phyloP scores from a whole-genome alignment of 1,140 invertebrate genomes.

The Formica selysi region DNA sequence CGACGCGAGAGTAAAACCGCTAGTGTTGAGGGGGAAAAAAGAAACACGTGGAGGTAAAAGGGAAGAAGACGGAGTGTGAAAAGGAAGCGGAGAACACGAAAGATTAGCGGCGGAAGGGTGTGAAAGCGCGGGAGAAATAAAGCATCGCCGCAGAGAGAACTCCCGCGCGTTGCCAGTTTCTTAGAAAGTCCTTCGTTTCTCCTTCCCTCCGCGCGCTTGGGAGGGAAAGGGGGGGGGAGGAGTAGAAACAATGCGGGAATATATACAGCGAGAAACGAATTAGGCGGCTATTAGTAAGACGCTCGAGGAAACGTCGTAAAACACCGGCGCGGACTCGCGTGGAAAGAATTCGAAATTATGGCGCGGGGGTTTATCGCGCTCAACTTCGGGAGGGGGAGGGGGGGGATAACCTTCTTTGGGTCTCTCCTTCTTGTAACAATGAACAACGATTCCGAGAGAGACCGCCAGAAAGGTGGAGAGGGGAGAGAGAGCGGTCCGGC shows the following conservation, averaged over 20 bases:
- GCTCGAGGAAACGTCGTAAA: constrained; percentile 69
- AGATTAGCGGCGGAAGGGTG: constrained; percentile 47
- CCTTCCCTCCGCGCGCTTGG: constrained; percentile 3
- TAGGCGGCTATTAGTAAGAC: constrained; percentile 67
- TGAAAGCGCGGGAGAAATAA: constrained; percentile 72
- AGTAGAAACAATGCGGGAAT: constrained; percentile 50
- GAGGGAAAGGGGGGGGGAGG: neutral
- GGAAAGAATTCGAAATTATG: constrained; percentile 67
- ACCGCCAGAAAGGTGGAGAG: too few species aligned
- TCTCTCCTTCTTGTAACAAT: constrained; percentile 25
- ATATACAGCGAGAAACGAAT: constrained; percentile 68
- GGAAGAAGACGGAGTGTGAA: neutral
- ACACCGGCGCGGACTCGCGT: constrained; percentile 47
- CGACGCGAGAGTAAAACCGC: constrained; percentile 16
- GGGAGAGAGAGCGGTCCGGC: too few species aligned
- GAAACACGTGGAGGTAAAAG: neutral
- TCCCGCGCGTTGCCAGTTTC: constrained; percentile 70
- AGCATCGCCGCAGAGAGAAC: constrained; percentile 64
- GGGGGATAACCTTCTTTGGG: neutral
- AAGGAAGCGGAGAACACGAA: neutral
- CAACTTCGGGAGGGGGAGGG: neutral
- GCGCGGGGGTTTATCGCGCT: constrained; percentile 43
- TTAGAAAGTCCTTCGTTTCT: constrained; percentile 65
- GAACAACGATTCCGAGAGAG: constrained; percentile 33
- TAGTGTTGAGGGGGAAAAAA: neutral